Evolutionary conservation across 2,113 vertebrate genomes (phyloP), one percentile per base, ranked within the genome.

Genomic region (Boulengeromyrus knoepffleri): DNA sequence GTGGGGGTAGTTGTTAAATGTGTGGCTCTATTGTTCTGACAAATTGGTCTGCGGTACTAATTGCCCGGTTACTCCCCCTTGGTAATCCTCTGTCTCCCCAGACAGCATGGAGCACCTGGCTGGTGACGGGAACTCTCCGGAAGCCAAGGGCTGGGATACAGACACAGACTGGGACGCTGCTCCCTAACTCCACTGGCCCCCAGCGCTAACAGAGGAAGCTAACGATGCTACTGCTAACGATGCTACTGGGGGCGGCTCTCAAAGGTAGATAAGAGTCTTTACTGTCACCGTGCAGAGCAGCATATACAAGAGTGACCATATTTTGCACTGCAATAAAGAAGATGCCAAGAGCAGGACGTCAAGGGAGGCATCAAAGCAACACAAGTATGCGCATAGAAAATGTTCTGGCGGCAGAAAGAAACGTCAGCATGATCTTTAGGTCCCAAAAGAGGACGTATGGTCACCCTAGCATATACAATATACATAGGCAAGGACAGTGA

Each of bases 1-100:
- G 93, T 92, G 90, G 91, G 31, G 36, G 31, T 36, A 42, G 93
- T 93, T 93, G 93, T 94, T 92, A 93, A 94, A 94, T 93, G 89
- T 92, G 92, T 93, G 92, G 90, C 88, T 89, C 93, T 88, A 95
- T 96, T 96, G 95, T 96, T 95, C 94, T 93, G 89, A 90, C 92
- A 96, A 96, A 96, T 96, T 96, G 93, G 94, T 91, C 93, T 94
- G 93, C 93, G 93, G 92, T 93, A 94, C 91, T 96, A 96, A 96
- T 95, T 93, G 94, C 91, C 92, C 93, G 93, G 94, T 96, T 95
- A 96, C 95, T 94, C 94, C 93, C 94, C 93, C 92, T 94, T 90
- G 90, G 58, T 90, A 93, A 92, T 92, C 93, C 86, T n/a, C 94
- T 92, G 95, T 96, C 96, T 96, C 83, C 89, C 56, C 66, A 89